phyloP scores from a whole-genome alignment of 2,797 vertebrate genomes.

The Megaceryle alcyon region DNA sequence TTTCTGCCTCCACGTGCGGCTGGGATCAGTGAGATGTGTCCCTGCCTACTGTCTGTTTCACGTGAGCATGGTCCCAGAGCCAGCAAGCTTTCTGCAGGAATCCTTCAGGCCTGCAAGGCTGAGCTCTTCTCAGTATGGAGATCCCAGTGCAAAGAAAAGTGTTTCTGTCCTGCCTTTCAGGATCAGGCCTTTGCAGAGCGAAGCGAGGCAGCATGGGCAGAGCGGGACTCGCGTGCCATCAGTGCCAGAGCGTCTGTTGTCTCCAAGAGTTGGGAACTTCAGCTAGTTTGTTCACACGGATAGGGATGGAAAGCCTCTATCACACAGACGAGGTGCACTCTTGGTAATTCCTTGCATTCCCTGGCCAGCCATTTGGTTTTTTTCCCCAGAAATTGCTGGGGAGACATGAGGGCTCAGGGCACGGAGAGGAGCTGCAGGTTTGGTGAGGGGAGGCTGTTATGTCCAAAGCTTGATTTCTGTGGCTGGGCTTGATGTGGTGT shows the following conservation, averaged over 20 bases:
- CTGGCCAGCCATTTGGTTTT: background rate
- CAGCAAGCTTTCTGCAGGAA: background rate
- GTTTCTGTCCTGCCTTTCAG: background rate
- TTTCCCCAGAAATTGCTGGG: background rate
- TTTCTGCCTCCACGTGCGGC: background rate
- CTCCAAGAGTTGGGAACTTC: background rate
- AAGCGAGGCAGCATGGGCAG: background rate
- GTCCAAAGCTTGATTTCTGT: background rate
- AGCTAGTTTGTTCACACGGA: background rate
- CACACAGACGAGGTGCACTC: background rate
- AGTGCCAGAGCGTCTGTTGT: background rate
- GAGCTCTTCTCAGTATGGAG: background rate
- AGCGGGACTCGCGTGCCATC: background rate
- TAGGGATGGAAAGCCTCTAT: background rate
- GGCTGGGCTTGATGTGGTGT: background rate
- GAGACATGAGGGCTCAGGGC: background rate
- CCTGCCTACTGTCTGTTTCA: background rate
- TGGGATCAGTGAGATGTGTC: background rate
- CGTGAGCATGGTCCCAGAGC: background rate
- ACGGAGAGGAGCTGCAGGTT: background rate
- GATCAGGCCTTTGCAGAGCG: background rate
- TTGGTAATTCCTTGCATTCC: background rate
- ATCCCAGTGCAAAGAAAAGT: fast-evolving
- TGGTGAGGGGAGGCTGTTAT: background rate
- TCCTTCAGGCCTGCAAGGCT: background rate